phyloP scores from a whole-genome alignment of 2,113 vertebrate genomes.

The Sterna hirundo region DNA sequence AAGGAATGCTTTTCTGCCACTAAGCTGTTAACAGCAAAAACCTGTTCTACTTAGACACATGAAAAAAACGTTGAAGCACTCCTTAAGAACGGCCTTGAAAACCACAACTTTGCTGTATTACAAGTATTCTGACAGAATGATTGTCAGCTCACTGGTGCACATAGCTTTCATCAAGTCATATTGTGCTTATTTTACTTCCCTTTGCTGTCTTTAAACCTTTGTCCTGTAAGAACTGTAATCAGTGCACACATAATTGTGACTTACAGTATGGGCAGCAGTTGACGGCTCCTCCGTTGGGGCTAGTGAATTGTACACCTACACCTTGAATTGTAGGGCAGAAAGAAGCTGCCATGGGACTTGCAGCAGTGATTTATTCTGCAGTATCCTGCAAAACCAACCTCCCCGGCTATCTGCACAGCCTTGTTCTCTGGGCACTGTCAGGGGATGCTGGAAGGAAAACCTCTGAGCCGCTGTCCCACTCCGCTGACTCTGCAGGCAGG shows the following conservation, averaged over 20 bases:
- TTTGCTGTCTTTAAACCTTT: neutral
- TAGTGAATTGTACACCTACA: neutral
- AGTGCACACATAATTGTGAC: neutral
- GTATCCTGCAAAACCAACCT: neutral
- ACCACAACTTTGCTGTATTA: neutral
- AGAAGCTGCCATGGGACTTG: neutral
- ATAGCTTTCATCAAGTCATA: neutral
- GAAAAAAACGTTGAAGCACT: neutral
- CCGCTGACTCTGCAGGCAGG: neutral
- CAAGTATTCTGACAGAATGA: neutral
- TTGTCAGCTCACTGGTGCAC: neutral
- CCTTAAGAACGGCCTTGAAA: neutral
- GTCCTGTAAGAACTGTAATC: neutral
- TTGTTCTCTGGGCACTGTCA: neutral
- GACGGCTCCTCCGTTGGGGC: neutral
- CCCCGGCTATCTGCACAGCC: neutral
- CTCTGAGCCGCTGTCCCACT: accelerated
- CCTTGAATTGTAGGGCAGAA: neutral
- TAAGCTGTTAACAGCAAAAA: neutral
- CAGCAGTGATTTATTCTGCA: neutral
- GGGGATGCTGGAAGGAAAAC: neutral
- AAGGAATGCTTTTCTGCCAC: neutral
- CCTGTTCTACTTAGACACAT: neutral
- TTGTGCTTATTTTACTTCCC: neutral
- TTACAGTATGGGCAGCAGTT: neutral